These are phyloP conservation scores for Pristionchus mayeri DNA, from an alignment of 2,888 invertebrate species.

Conservation along the genomic window DNA sequence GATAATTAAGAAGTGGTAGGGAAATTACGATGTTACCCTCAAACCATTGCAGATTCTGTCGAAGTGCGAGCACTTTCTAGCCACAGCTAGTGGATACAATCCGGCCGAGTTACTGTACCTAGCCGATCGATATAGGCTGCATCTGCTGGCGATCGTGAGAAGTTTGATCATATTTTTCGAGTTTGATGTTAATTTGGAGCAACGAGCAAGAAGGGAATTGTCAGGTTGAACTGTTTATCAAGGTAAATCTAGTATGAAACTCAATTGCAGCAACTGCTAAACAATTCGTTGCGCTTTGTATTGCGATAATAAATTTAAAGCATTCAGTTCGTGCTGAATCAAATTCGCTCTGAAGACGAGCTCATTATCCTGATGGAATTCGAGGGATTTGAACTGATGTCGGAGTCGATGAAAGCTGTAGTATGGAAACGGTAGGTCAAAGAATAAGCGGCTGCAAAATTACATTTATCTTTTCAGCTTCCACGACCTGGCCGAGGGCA, in stretches of 20 bases:
- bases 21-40: too few relatives aligned
- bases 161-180: too few relatives aligned
- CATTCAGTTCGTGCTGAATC: not conserved
- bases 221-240: too few relatives aligned
- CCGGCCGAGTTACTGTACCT: constrained; percentile 8
- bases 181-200: too few relatives aligned
- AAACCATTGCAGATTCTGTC: not conserved
- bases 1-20: too few relatives aligned
- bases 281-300: too few relatives aligned
- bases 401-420: not conserved
- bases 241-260: too few relatives aligned
- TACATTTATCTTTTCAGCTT: not conserved
- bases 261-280: too few relatives aligned
- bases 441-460: not conserved
- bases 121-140: not conserved
- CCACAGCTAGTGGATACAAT: not conserved
- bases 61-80: constrained; percentile 5
- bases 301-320: too few relatives aligned
- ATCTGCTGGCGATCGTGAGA: not conserved
- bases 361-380: not conserved
- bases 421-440: not conserved
- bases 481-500: not conserved
- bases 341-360: not conserved
- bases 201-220: too few relatives aligned
- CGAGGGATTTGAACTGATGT: constrained; percentile 16